Evolutionary conservation across 2,888 invertebrate genomes (phyloP).

Genomic region (Coelinius sp.): DNA sequence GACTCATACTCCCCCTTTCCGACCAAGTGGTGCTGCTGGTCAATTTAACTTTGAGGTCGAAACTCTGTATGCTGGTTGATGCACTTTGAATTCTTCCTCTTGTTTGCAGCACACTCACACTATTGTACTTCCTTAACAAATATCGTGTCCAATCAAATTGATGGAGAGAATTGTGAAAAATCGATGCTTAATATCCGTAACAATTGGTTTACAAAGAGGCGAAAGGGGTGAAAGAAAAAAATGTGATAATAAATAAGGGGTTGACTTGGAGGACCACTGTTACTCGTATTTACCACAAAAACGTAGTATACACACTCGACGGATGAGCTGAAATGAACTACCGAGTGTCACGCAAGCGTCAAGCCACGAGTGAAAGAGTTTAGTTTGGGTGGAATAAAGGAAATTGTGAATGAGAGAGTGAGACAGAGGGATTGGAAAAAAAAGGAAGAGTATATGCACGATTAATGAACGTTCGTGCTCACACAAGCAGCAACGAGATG

Average conservation of each 20-base stretch:
- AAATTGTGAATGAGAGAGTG: background rate
- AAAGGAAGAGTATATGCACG: background rate
- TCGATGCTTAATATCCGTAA: background rate
- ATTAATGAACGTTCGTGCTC: conserved; percentile 22
- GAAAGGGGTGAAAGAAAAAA: background rate
- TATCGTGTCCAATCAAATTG: background rate
- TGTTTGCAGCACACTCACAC: background rate
- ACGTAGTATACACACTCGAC: conserved; percentile 24
- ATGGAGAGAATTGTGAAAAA: background rate
- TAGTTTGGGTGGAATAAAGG: background rate
- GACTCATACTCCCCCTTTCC: background rate
- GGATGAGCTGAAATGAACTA: conserved; percentile 15
- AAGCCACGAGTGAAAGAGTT: background rate
- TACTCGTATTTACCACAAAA: conserved; percentile 20
- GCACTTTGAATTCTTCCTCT: background rate
- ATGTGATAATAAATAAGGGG: conserved; percentile 12
- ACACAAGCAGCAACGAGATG: conserved; percentile 23
- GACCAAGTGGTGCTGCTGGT: conserved; percentile 19
- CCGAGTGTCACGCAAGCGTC: conserved; percentile 29
- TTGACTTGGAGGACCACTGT: conserved; percentile 18
- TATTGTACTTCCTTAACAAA: background rate
- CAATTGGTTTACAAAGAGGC: background rate
- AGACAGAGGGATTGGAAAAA: background rate
- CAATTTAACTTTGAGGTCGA: conserved; percentile 35
- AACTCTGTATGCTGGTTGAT: background rate